Base-by-base conservation (phyloP, 2,888 invertebrate species). In the Loripinus fragilis region DNA sequence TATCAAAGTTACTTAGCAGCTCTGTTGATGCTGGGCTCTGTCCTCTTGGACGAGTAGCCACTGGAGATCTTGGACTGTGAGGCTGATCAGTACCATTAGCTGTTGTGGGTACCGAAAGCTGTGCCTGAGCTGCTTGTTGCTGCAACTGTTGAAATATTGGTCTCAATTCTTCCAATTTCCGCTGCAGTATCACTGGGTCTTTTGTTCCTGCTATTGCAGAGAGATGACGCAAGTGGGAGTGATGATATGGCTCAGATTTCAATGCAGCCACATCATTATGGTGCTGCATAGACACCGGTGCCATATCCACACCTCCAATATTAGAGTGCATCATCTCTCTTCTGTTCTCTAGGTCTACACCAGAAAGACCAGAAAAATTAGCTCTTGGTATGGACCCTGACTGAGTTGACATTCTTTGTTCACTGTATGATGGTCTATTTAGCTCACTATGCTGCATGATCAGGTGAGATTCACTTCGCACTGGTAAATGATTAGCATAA, bases 121-220 rank as follows among this genome's bases (percentile, higher is more conserved):
- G 38, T 20, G 73, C 74, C 28, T 75, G 71, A 45, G 68, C 73
- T 65, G 71, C 65, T 33, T 76, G 78, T 33, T 84, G 79, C 33
- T 84, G 84, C 30, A 84, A 42, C 71, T 81, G 81, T 55, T 81
- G 81, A 68, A 84, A 84, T 3, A 81, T 45, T n/a, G 80, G 80
- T 33, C 76, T 50, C 20, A 84, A 60, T 41, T 81, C 79, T 72
- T 84, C 81, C 30, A 81, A 52, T 38, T 79, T 81, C 67, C 81
- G 81, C 70, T 84, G 84, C 50, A 81, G 42, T 45, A 83, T 64
- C 42, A 69, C 74, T 41, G 78, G 64, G 38, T 83, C 83, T 35
- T 83, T 83, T 30, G 71, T 78, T 30, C 68, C 72, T 25, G 75
- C 73, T 48, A 81, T n/a, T 23, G 70, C 74, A 25, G 65, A 60